Conservation (phyloP, 2,888 invertebrate species). For the Heliconius aoede region DNA sequence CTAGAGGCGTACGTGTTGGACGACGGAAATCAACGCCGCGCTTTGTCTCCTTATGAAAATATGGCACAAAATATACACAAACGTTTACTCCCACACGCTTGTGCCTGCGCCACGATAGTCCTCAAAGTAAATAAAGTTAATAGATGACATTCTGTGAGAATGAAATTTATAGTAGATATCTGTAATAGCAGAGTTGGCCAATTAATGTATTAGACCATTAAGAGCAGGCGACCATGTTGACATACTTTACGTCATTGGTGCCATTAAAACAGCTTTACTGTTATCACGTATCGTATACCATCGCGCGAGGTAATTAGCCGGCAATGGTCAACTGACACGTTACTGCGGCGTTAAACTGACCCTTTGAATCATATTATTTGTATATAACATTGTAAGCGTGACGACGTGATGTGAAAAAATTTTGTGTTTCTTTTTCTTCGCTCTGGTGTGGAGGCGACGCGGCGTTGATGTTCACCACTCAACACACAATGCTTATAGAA, state of each 20-base stretch:
- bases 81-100: too few relatives aligned
- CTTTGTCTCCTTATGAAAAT: too few relatives aligned
- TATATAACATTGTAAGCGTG: neutral
- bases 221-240: slow-evolving; percentile 71
- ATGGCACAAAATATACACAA: too few relatives aligned
- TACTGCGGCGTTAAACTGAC: slow-evolving; percentile 53
- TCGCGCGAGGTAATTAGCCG: slow-evolving; percentile 74
- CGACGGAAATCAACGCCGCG: too few relatives aligned
- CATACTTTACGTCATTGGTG: slow-evolving; percentile 64
- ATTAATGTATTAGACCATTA: slow-evolving; percentile 60
- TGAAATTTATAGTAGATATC: slow-evolving; percentile 32
- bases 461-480: too few relatives aligned
- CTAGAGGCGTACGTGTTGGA: too few relatives aligned
- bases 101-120: too few relatives aligned
- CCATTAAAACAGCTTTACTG: slow-evolving; percentile 79
- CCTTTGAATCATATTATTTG: slow-evolving; percentile 31
- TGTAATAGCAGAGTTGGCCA: slow-evolving; percentile 40
- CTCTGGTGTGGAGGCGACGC: too few relatives aligned
- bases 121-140: neutral
- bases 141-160: neutral
- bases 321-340: slow-evolving; percentile 64
- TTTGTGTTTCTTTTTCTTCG: too few relatives aligned
- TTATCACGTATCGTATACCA: slow-evolving; percentile 75
- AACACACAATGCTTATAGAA: too few relatives aligned
- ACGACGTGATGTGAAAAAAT: too few relatives aligned